Evolutionary conservation across 2,113 vertebrate genomes (phyloP).

Genomic region (Hyperopisus bebe): DNA sequence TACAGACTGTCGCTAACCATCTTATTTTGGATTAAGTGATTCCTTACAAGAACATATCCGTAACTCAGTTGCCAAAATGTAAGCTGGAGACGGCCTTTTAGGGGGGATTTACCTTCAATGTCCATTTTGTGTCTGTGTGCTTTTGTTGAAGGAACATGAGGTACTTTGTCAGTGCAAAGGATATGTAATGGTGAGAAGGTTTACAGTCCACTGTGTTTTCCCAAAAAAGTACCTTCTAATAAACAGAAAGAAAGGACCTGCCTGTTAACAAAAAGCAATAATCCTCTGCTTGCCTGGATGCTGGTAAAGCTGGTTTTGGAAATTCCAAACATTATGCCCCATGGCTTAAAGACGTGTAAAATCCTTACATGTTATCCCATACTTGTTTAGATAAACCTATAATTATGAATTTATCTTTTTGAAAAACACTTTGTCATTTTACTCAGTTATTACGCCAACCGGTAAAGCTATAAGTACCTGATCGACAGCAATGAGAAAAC

Average conservation of each 20-base stretch:
- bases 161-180: neutral
- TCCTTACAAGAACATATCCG: neutral
- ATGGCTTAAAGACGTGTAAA: neutral
- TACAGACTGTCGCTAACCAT: neutral
- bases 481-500: neutral
- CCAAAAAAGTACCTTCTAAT: neutral
- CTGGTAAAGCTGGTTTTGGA: neutral
- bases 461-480: neutral
- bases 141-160: neutral
- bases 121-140: neutral
- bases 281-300: neutral
- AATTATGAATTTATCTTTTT: neutral
- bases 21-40: neutral
- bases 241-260: neutral
- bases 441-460: neutral
- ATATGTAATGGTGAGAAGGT: neutral
- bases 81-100: neutral
- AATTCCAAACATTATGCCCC: neutral
- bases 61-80: neutral
- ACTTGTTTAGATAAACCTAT: neutral
- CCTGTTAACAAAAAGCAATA: neutral
- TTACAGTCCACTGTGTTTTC: neutral
- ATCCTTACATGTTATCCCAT: neutral
- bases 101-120: neutral
- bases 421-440: neutral